Percentiles rank a stretch among this genome's conserved stretches.
Conservation (phyloP, 2,113 vertebrate genomes). For the Puffinus mauretanicus region DNA sequence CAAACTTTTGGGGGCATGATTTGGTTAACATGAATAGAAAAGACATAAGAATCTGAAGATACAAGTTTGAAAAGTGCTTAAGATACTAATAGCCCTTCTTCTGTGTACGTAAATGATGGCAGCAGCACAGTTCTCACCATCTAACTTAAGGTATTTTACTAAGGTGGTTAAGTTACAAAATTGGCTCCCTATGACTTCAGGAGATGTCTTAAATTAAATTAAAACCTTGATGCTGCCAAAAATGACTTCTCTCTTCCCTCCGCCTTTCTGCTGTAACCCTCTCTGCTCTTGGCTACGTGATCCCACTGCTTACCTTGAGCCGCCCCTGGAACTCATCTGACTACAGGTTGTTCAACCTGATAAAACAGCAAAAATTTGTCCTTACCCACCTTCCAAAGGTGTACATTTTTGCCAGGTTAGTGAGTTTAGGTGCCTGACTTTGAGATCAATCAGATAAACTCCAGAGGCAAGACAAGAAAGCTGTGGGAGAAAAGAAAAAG, state of each 20-base stretch:
- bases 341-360: not conserved
- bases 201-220: not conserved
- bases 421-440: not conserved
- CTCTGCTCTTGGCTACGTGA: not conserved
- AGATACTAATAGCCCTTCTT: not conserved
- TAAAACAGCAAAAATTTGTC: not conserved
- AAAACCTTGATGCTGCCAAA: not conserved
- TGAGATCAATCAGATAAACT: not conserved
- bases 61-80: not conserved
- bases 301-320: not conserved
- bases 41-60: not conserved
- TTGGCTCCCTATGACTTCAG: not conserved
- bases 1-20: not conserved
- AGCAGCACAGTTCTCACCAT: not conserved
- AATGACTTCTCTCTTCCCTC: not conserved
- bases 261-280: not conserved
- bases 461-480: not conserved
- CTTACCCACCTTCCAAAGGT: not conserved
- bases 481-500: not conserved
- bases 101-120: not conserved
- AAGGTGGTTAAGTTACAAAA: not conserved
- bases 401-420: not conserved
- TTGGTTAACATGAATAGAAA: not conserved
- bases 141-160: not conserved
- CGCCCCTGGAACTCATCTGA: not conserved